phyloP scores from a whole-genome alignment of 1,140 invertebrate species.

The Propsilocerus akamusi region DNA sequence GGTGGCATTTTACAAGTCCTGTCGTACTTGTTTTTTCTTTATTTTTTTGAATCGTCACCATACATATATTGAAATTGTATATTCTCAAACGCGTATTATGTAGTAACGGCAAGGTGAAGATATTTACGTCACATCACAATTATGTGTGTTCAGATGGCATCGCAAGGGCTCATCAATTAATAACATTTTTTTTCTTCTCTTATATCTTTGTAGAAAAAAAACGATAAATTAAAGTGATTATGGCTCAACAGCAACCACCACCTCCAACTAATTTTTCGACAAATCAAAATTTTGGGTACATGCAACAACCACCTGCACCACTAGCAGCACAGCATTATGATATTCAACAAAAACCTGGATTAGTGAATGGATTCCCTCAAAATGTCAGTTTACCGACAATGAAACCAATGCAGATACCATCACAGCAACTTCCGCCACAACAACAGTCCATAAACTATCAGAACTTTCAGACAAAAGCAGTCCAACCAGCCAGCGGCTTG shows the following conservation, averaged over 20 bases:
- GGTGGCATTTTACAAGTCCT: no score
- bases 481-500: background rate
- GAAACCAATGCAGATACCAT: background rate
- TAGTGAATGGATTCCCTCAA: background rate
- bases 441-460: background rate
- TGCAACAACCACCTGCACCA: background rate
- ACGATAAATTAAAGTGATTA: background rate
- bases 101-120: no score
- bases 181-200: no score
- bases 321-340: background rate
- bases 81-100: no score
- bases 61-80: no score
- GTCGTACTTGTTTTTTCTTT: no score
- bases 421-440: background rate
- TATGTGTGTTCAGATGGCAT: no score
- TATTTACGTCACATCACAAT: no score
- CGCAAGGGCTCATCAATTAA: no score
- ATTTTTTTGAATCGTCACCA: no score
- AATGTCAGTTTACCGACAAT: background rate
- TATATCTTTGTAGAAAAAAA: no score
- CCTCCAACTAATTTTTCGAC: no score
- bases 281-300: background rate
- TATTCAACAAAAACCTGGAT: background rate
- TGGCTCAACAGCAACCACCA: background rate
- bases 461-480: background rate